Evolutionary conservation across 2,888 invertebrate species (phyloP), one percentile per base, ranked within the genome.

Genomic region (Atethmia centrago): DNA sequence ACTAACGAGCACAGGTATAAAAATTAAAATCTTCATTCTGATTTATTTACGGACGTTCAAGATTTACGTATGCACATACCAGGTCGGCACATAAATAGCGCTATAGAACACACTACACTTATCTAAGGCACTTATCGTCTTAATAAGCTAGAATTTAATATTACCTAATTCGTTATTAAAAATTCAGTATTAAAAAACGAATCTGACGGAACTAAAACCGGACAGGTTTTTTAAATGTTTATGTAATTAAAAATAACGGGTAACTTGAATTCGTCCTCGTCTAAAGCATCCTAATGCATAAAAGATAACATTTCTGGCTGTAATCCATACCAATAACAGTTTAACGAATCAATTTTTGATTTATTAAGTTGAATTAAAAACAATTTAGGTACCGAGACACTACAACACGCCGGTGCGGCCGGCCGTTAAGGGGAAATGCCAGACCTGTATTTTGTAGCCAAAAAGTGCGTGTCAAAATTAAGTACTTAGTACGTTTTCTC

Each of bases 1-100:
- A 51, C 63, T 66, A 67, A 82, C 28, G 5, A 79, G n/a, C 12
- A 71, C 21, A 7, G 40, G 2, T 67, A 74, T 19, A 14, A 42
- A 61, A 40, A 76, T 28, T 19, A 73, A 45, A 36, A 67, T 12
- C 21, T 56, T 80, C 84, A 81, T 83, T 49, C 0, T 68, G 5
- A 36, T 51, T 36, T 31, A n/a, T 21, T 63, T 21, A 31, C 21
- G 28, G 55, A 49, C 2, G 16, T n/a, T 51, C 16, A 21, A 61
- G 9, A 19, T 62, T 28, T 10, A 53, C n/a, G 3, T 36, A 51
- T 36, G 8, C n/a, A 25, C 14, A 77, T 5, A 77, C 9, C n/a
- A n/a, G 5, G 14, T 1, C 16, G 7, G 2, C 10, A n/a, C 14
- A 25, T 66, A 12, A n/a, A n/a, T 3, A 79, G 5, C 12, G 59